Base-by-base conservation (phyloP, 35 echinoderm and acorn worm species). In the Lytechinus variegatus region DNA sequence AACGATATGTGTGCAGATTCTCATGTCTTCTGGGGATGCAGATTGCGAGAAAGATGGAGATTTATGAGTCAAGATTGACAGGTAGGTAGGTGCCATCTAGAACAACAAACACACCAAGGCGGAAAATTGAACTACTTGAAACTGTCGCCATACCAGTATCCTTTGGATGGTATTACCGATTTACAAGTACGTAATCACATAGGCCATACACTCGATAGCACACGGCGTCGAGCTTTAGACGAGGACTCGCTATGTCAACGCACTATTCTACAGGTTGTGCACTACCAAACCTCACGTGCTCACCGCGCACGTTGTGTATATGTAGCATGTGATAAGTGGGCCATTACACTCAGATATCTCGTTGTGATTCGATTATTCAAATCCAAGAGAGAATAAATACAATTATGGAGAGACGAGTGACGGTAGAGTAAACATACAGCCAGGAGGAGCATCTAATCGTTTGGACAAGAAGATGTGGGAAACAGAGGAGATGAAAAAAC, bases 71-170 rank as follows among this genome's bases (percentile, higher is more conserved):
- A 54, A 44, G 88, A 90, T 90, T 90, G 88, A 54, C 88, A 90
- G 88, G 28, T 54, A 90, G 88, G 28, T 54, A 44, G 88, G 88
- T 90, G 88, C 29, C 88, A 90, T 90, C 88, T 90, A 44, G 88
- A 90, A 90, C 88, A 90, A 90, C 88, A 90, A 44, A 90, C 88
- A 90, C 88, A 54, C 28, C 88, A 54, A 54, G n/a, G 88, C 88
- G 88, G 88, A 90, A 90, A 90, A 90, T 90, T 90, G 88, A 90
- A 90, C 88, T 90, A 90, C 88, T 90, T 90, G 88, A 90, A 90
- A 90, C 88, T 90, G 88, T 90, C 88, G 88, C 88, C 88, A 90
- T 33, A 90, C 88, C 88, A 54, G 88, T 90, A 90, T 90, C 88
- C 27, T 8, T 44, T 90, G 88, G 29, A 54, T 54, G 88, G 29